These are phyloP conservation scores for Luehdorfia chinensis DNA, from an alignment of 1,140 invertebrate genomes.

Conservation along the genomic window DNA sequence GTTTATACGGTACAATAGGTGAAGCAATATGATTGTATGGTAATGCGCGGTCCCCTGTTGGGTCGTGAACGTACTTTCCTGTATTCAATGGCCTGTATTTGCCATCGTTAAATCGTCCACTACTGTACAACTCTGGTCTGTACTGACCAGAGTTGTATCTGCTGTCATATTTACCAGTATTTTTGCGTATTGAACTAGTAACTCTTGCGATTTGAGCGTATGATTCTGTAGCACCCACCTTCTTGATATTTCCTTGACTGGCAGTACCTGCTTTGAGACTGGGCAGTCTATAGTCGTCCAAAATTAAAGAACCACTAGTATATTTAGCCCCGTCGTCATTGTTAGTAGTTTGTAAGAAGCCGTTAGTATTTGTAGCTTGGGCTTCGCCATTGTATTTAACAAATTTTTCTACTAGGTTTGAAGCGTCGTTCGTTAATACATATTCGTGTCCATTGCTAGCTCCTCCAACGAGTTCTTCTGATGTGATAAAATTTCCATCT, in stretches of 20 bases:
- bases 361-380: slow-evolving; percentile 24
- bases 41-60: slow-evolving; percentile 60
- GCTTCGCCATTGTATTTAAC: slow-evolving; percentile 13
- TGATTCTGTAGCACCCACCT: slow-evolving; percentile 2
- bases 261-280: slow-evolving; percentile 22
- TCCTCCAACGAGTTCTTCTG: slow-evolving; percentile 40
- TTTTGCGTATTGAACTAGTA: neutral
- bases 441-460: slow-evolving; percentile 8
- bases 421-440: slow-evolving; percentile 14
- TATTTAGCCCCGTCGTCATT: slow-evolving; percentile 44
- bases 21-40: slow-evolving; percentile 55
- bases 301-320: slow-evolving; percentile 58
- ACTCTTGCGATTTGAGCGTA: neutral
- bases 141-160: slow-evolving; percentile 18
- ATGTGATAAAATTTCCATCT: slow-evolving; percentile 54
- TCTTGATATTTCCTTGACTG: neutral
- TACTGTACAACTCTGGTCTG: neutral
- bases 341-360: slow-evolving; percentile 43
- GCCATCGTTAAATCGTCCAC: slow-evolving; percentile 10
- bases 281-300: slow-evolving; percentile 60
- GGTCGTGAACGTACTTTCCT: slow-evolving; percentile 60
- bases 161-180: slow-evolving; percentile 10
- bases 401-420: slow-evolving; percentile 6
- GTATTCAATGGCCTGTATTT: slow-evolving; percentile 31
- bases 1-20: slow-evolving; percentile 44